Conservation (phyloP, 2,797 vertebrate genomes). For the Mormyrus proboscirostris region DNA sequence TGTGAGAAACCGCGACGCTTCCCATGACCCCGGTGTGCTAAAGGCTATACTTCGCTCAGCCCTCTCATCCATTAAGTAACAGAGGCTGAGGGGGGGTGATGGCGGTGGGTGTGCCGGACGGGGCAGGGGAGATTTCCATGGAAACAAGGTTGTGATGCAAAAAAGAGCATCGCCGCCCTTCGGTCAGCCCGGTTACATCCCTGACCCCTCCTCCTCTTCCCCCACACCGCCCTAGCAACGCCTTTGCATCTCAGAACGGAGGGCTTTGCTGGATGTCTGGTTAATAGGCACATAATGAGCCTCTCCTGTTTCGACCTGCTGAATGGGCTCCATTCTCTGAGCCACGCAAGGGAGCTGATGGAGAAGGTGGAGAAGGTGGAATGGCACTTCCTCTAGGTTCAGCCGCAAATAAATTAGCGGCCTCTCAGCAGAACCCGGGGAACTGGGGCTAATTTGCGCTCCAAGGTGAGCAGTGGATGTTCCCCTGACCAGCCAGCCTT, state of each 20-base stretch:
- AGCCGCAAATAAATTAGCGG: constrained; percentile 59
- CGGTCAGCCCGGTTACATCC: constrained; percentile 43
- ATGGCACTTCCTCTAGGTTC: constrained; percentile 44
- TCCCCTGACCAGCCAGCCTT: constrained; percentile 42
- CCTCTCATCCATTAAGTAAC: constrained; percentile 36
- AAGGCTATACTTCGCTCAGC: constrained; percentile 34
- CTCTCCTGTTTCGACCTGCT: constrained; percentile 53
- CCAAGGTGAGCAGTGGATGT: constrained; percentile 34
- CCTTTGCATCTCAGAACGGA: constrained; percentile 45
- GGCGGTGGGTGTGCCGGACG: constrained; percentile 14
- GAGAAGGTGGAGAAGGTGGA: constrained; percentile 53
- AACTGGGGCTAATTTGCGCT: constrained; percentile 42
- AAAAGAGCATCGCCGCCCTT: constrained; percentile 30
- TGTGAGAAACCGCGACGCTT: constrained; percentile 41
- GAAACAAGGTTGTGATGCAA: constrained; percentile 30
- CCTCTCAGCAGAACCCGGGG: constrained; percentile 43
- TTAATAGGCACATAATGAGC: constrained; percentile 61
- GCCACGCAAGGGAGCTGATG: constrained; percentile 50
- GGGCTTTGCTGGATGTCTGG: constrained; percentile 44
- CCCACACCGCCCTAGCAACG: constrained; percentile 32
- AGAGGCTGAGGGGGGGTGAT: constrained; percentile 17
- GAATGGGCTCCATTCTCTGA: constrained; percentile 53
- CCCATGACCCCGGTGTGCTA: constrained; percentile 55
- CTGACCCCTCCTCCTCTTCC: constrained; percentile 45
- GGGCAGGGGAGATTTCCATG: constrained; percentile 41